Base-by-base conservation (phyloP, 2,113 vertebrate genomes). In the Calonectris borealis region DNA sequence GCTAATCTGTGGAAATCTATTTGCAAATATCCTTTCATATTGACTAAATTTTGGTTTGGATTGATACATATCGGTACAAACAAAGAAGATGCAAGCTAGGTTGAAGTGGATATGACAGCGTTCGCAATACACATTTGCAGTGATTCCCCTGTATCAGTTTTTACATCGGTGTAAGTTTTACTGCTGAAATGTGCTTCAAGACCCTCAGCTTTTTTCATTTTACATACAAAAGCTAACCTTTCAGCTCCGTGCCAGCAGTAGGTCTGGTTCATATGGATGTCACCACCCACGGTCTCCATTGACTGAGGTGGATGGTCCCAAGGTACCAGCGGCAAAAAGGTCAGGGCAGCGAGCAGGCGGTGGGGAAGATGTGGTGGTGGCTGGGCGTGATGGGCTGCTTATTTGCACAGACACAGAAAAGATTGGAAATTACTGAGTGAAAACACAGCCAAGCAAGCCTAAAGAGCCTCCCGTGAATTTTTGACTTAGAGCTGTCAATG, bases 391-490 rank as follows among this genome's bases (percentile, higher is more conserved):
- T 36, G 60, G 38, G 42, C 34, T 82, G 19, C 51, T 73, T 87
- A 4, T 82, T 80, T 91, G 44, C 49, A 83, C 17, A 72, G 62
- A 25, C 32, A 60, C 40, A 55, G 49, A 64, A 83, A 61, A 64
- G 32, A 13, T 0, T 88, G 78, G 55, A 51, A 86, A 71, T 81
- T 62, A 40, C 13, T 17, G 42, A 71, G 29, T 48, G 32, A 83
- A 83, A 91, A 65, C 68, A 91, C 22, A 80, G 29, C 13, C 1
- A 1, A 85, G 32, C 36, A 84, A 66, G 24, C 31, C 88, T 86
- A 77, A 93, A 38, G 29, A 90, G 11, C 7, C 18, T 88, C 20
- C 79, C 27, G 16, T 48, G 42, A 92, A 51, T 75, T 95, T 96
- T 38, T 91, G 65, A 69, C 34, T 88, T 83, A 15, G 60, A 83